phyloP scores from a whole-genome alignment of 1,140 invertebrate species.

The Gryon sp. region DNA sequence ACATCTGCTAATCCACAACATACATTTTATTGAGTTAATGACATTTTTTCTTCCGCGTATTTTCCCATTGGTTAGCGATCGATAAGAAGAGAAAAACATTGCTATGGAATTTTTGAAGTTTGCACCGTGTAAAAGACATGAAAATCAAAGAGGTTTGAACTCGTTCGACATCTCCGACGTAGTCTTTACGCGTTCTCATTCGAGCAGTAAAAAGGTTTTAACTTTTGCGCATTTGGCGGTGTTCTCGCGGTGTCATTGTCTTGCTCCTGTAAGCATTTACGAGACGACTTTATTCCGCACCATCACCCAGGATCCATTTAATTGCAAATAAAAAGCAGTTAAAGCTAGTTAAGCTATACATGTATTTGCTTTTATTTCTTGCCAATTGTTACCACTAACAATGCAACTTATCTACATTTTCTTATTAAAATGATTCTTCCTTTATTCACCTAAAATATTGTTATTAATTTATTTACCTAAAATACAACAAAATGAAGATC shows the following conservation, averaged over 20 bases:
- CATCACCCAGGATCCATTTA: conserved; percentile 56
- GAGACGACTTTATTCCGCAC: conserved; percentile 57
- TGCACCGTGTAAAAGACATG: conserved; percentile 17
- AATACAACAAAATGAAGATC: too few species aligned
- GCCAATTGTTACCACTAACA: conserved; percentile 21
- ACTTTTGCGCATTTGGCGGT: conserved; percentile 56
- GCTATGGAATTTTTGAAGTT: conserved; percentile 45
- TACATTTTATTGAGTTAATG: too few species aligned
- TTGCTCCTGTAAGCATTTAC: conserved; percentile 51
- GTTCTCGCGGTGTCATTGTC: conserved; percentile 53
- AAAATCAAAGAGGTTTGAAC: conserved; percentile 57
- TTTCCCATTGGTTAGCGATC: too few species aligned
- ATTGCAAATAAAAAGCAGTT: conserved; percentile 58
- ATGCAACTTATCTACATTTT: conserved; percentile 39
- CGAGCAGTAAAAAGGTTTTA: conserved; percentile 59
- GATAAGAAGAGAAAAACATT: conserved; percentile 25
- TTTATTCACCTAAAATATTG: too few species aligned
- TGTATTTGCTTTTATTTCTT: conserved; percentile 39
- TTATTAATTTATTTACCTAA: too few species aligned
- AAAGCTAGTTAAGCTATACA: conserved; percentile 33
- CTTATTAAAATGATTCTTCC: conserved; percentile 22
- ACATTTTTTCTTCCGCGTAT: too few species aligned
- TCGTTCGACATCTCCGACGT: conserved; percentile 50
- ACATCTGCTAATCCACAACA: too few species aligned
- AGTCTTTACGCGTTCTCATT: conserved; percentile 49